phyloP scores from a whole-genome alignment of 2,113 vertebrate species.

The Theristicus caerulescens region DNA sequence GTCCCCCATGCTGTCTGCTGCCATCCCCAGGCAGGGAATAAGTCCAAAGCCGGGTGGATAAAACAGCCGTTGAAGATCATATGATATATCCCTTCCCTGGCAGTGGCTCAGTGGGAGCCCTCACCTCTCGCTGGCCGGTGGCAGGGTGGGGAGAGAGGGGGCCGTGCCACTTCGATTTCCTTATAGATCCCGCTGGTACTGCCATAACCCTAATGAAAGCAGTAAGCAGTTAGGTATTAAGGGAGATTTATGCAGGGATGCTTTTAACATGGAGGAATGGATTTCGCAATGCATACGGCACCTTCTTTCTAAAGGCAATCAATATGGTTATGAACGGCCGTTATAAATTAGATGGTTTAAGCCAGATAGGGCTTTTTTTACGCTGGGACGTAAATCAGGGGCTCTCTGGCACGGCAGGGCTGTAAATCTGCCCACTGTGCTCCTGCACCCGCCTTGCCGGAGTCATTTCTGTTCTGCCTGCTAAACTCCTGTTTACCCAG shows the following conservation, averaged over 20 bases:
- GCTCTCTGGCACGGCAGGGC: slow-evolving; percentile 37
- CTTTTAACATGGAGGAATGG: slow-evolving; percentile 75
- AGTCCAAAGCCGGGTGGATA: slow-evolving; percentile 33
- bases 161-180: slow-evolving; percentile 68
- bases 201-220: slow-evolving; percentile 81
- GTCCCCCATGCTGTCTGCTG: slow-evolving; percentile 2
- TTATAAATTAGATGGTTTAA: slow-evolving; percentile 77
- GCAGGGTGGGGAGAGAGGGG: slow-evolving; percentile 20
- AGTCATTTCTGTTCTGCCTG: slow-evolving; percentile 46
- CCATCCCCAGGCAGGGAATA: slow-evolving; percentile 22
- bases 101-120: background rate
- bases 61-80: slow-evolving; percentile 50
- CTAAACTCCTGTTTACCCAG: slow-evolving; percentile 75
- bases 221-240: slow-evolving; percentile 76
- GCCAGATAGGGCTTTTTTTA: slow-evolving; percentile 67
- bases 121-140: background rate
- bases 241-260: slow-evolving; percentile 77
- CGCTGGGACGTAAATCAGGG: slow-evolving; percentile 67
- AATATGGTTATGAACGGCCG: slow-evolving; percentile 70
- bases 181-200: slow-evolving; percentile 69
- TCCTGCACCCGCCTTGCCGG: background rate
- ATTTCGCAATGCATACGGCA: slow-evolving; percentile 71
- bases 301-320: slow-evolving; percentile 76
- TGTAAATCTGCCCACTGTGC: slow-evolving; percentile 70
- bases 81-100: background rate